Conservation (phyloP, 1,140 invertebrate genomes). For the Pseudomyrmex concolor region DNA sequence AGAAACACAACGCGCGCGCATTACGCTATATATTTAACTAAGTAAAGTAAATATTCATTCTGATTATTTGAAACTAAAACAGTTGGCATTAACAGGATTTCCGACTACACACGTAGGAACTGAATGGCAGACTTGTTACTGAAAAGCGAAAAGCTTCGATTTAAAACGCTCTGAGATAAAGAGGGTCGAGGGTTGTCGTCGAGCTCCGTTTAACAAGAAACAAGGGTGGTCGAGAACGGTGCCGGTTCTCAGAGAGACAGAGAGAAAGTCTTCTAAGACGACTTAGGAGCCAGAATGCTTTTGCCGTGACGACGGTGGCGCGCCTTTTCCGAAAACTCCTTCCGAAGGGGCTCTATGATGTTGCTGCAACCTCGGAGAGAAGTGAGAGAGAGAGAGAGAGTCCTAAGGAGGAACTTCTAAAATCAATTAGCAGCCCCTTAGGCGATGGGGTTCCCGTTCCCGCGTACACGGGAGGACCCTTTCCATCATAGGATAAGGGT, state of each 20-base stretch:
- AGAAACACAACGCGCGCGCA: too few species aligned
- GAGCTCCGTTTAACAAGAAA: conserved; percentile 71
- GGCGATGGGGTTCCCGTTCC: conserved; percentile 72
- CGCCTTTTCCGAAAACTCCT: conserved; percentile 55
- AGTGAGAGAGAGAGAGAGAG: neutral
- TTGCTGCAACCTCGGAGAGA: neutral
- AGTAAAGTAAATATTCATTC: neutral
- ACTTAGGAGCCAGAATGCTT: conserved; percentile 65
- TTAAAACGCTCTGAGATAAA: conserved; percentile 20
- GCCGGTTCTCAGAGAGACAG: conserved; percentile 42
- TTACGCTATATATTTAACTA: neutral
- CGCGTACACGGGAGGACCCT: conserved; percentile 66
- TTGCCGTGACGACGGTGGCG: conserved; percentile 35
- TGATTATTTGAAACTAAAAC: neutral
- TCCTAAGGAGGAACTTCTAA: conserved; percentile 74
- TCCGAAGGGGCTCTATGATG: conserved; percentile 3
- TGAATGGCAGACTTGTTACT: conserved; percentile 31
- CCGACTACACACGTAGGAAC: conserved; percentile 14
- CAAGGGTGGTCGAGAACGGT: conserved; percentile 60
- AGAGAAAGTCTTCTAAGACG: conserved; percentile 47
- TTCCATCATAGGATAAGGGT: conserved; percentile 71
- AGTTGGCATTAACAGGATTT: conserved; percentile 16
- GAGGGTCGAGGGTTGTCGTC: conserved; percentile 32
- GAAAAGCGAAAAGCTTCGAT: conserved; percentile 54
- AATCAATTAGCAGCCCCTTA: conserved; percentile 78